These are phyloP conservation scores for Plutomurus gul DNA, from an alignment of 1,140 invertebrate genomes.

Conservation along the genomic window DNA sequence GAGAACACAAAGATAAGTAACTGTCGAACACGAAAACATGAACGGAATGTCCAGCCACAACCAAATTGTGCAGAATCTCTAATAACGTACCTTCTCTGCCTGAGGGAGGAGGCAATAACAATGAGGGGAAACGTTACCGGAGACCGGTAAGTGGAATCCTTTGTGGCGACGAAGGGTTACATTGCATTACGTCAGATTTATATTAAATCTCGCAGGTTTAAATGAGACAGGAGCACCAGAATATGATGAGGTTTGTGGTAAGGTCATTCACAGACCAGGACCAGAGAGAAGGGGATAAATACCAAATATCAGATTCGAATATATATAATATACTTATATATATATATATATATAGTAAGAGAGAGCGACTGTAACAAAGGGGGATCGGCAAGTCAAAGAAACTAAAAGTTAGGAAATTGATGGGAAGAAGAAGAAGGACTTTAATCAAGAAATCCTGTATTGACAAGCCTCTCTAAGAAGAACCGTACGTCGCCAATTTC, in stretches of 20 bases:
- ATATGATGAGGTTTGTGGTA: too few relatives aligned
- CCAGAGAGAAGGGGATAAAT: too few relatives aligned
- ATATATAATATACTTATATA: too few relatives aligned
- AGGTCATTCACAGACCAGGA: too few relatives aligned
- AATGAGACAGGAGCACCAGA: too few relatives aligned
- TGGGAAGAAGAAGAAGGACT: constrained; percentile 20
- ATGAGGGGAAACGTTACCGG: not conserved
- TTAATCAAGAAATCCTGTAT: constrained; percentile 95
- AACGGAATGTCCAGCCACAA: constrained; percentile 24
- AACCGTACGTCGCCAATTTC: constrained; percentile 96
- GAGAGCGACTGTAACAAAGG: too few relatives aligned
- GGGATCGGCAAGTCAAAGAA: not conserved
- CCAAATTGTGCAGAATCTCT: constrained; percentile 9
- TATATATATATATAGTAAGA: not conserved
- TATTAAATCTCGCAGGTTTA: too few relatives aligned
- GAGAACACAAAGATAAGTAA: constrained; percentile 5
- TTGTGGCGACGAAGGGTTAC: not conserved
- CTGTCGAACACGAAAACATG: constrained; percentile 2
- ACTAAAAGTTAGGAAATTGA: not conserved
- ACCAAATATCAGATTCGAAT: too few relatives aligned
- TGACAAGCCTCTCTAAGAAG: constrained; percentile 93
- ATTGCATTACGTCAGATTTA: not conserved
- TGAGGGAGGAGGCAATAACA: not conserved
- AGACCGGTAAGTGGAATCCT: constrained; percentile 9
- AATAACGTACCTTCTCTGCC: not conserved